These are phyloP conservation scores for Pammene fasciana DNA, from an alignment of 2,888 invertebrate genomes.

Conservation along the genomic window DNA sequence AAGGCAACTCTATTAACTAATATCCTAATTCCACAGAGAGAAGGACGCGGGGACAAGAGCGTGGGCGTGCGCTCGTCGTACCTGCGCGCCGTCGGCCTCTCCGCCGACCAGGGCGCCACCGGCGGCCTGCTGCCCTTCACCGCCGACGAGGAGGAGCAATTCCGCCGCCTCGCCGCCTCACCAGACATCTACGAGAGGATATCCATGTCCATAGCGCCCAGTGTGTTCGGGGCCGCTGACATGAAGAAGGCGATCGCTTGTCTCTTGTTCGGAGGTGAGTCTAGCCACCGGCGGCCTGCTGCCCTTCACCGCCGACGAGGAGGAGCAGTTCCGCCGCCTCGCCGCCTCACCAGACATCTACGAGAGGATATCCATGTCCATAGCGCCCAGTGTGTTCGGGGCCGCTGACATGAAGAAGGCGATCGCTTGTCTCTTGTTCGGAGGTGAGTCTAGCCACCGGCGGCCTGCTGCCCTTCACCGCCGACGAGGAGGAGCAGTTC, in stretches of 20 bases:
- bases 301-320: conserved; percentile 44
- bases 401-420: too few relatives aligned
- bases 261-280: conserved; percentile 93
- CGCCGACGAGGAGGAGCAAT: conserved; percentile 85
- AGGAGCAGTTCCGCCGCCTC: not conserved
- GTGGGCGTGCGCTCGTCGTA: conserved; percentile 98
- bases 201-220: conserved; percentile 96
- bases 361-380: not conserved
- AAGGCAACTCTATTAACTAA: too few relatives aligned
- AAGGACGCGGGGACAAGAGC: conserved; percentile 89
- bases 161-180: conserved; percentile 91
- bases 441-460: too few relatives aligned
- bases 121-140: conserved; percentile 85
- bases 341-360: not conserved
- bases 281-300: conserved; percentile 88
- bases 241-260: conserved; percentile 99
- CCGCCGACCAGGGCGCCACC: conserved; percentile 91
- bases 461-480: too few relatives aligned
- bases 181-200: conserved; percentile 95
- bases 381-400: conserved; percentile 88
- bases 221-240: conserved; percentile 96
- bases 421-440: too few relatives aligned
- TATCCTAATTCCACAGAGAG: conserved; percentile 76
- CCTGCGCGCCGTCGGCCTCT: conserved; percentile 95
- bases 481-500: too few relatives aligned